Percentiles rank a stretch among this genome's conserved stretches.
Evolutionary conservation across 2,797 vertebrate genomes (phyloP).

Genomic region (Eleutherodactylus coqui): DNA sequence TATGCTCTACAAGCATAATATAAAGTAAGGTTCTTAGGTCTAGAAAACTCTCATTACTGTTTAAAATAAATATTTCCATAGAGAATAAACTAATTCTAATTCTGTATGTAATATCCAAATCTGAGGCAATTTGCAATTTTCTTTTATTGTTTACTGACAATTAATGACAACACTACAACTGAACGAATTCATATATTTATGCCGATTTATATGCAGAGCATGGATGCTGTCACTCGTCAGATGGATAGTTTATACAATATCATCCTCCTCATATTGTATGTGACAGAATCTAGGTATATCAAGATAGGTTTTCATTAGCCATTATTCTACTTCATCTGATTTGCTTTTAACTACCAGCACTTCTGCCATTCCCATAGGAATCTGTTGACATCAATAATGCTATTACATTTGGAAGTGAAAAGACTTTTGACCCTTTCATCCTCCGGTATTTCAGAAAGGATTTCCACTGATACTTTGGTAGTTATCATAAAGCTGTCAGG

Average conservation of each 20-base stretch:
- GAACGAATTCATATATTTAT: background rate
- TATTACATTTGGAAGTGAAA: constrained; percentile 48
- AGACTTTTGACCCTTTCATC: constrained; percentile 54
- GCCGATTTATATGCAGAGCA: background rate
- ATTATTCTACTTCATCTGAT: background rate
- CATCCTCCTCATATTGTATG: background rate
- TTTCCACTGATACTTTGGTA: constrained; percentile 58
- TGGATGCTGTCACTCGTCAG: background rate
- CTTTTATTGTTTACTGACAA: no score
- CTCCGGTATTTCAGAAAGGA: constrained; percentile 53
- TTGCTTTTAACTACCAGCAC: constrained; percentile 6
- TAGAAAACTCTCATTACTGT: no score
- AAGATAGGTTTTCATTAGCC: no score
- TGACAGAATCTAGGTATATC: background rate
- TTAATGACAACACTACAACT: background rate
- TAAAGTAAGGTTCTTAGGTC: no score
- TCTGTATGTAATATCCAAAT: no score
- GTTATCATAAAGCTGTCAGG: constrained; percentile 59
- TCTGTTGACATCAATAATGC: constrained; percentile 51
- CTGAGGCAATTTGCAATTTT: no score
- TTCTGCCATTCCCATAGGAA: constrained; percentile 16
- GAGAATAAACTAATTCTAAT: no score
- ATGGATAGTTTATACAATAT: no score
- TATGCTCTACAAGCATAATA: no score
- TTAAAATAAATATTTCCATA: no score